Conservation (phyloP, 2,888 invertebrate species). For the Agonopterix subpropinquella region DNA sequence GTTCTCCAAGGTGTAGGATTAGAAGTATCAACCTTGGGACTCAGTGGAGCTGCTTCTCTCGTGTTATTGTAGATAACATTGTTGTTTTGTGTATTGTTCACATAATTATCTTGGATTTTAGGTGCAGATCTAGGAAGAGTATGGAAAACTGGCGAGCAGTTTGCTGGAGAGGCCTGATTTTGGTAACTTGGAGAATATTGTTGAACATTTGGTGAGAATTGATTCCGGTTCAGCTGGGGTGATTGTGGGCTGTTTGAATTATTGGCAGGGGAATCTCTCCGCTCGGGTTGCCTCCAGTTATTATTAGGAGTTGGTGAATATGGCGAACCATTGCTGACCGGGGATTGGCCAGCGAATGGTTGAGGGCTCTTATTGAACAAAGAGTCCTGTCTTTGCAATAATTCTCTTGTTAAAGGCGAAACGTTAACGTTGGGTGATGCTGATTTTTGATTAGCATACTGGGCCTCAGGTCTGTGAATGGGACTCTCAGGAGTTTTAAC, state of each 20-base stretch:
- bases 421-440: constrained; percentile 47
- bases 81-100: constrained; percentile 31
- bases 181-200: constrained; percentile 42
- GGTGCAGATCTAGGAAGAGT: constrained; percentile 55
- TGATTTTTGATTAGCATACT: constrained; percentile 57
- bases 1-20: constrained; percentile 60
- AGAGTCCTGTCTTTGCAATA: constrained; percentile 64
- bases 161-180: constrained; percentile 37
- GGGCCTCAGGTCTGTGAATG: constrained; percentile 66
- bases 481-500: constrained; percentile 58
- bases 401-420: constrained; percentile 54
- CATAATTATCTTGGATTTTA: constrained; percentile 40
- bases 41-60: constrained; percentile 27
- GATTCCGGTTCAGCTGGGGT: constrained; percentile 29
- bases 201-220: constrained; percentile 39
- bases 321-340: constrained; percentile 43
- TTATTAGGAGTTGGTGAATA: constrained; percentile 63
- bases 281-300: constrained; percentile 67
- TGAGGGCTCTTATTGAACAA: constrained; percentile 71
- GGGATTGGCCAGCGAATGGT: constrained; percentile 54
- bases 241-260: constrained; percentile 35
- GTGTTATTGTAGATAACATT: constrained; percentile 43
- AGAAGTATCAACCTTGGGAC: constrained; percentile 31
- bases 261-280: constrained; percentile 55
- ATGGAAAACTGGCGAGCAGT: constrained; percentile 43